Base-by-base conservation (phyloP, 92 coral and sea anemone species). In the Epizoanthus ramosus region DNA sequence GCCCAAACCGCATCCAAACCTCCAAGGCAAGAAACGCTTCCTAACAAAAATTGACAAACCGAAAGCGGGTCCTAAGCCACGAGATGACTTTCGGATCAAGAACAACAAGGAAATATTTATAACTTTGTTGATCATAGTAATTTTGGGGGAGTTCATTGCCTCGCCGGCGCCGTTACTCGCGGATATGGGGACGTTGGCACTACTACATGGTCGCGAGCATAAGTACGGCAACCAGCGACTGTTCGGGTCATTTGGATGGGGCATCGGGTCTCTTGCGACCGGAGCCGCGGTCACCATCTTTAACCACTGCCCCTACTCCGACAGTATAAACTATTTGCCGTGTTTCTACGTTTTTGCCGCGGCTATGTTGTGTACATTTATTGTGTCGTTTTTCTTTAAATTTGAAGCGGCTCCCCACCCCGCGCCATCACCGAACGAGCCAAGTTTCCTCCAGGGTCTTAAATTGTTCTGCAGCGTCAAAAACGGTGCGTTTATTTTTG, bases 201-300 rank as follows among this genome's bases (percentile, higher is more conserved):
- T 93, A 21, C 85, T 93, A 9, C 77, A 75, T 35, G 98, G 98
- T 12, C 88, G 89, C 10, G 98, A 93, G 53, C 94, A 93, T 50
- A 89, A 91, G 41, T 93, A 93, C 63, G 98, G 98, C 24, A 76
- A 81, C 59, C 98, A 93, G 57, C 69, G 98, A 21, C 84, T 93
- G 5, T 93, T 93, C 80, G 98, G 98, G 5, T 91, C 98, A 2
- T 65, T 93, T 41, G 98, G 98, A 13, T 93, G 98, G 98, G 98
- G 98, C 12, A 66, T 87, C 18, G 98, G 98, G 0, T 75, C 98
- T 8, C 79, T 93, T 15, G 14, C 91, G 50, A 85, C 98, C 12
- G 98, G 98, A 0, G 94, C 93, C 1, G 83, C 90, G 0, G 95
- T 93, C 45, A 91, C 98, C 3, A 91, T 91, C 18, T 91, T 93